Evolutionary conservation across 2,113 vertebrate species (phyloP).

Genomic region (Urocynchramus pylzowi): DNA sequence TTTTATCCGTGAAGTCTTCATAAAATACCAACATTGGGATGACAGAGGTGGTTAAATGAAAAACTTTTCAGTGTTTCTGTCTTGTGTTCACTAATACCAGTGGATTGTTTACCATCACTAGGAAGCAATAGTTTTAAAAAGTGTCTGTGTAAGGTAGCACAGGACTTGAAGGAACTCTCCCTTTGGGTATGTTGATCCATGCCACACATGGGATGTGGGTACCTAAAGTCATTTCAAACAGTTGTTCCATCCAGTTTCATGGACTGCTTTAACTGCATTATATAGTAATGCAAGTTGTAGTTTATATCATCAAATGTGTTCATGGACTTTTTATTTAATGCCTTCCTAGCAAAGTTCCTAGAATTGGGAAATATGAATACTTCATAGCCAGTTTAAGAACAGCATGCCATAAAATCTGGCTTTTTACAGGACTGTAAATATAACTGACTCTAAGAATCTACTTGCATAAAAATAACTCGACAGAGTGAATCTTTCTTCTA

Average conservation of each 20-base stretch:
- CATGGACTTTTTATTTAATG: not conserved
- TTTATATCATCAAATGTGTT: not conserved
- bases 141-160: not conserved
- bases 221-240: not conserved
- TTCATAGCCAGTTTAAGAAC: not conserved
- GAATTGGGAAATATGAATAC: not conserved
- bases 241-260: not conserved
- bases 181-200: not conserved
- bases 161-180: not conserved
- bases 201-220: not conserved
- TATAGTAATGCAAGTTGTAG: not conserved
- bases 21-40: not conserved
- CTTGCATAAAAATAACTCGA: not conserved
- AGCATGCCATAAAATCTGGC: not conserved
- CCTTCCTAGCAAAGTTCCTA: not conserved
- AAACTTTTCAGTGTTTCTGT: not conserved
- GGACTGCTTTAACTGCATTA: not conserved
- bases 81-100: not conserved
- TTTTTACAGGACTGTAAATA: not conserved
- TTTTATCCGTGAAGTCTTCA: not conserved
- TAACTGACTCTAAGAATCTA: not conserved
- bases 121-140: not conserved
- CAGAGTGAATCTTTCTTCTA: not conserved
- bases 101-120: not conserved
- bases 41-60: not conserved